Evolutionary conservation across 2,113 vertebrate genomes (phyloP), one percentile per base, ranked within the genome.

Genomic region (Sceloporus tristichus): DNA sequence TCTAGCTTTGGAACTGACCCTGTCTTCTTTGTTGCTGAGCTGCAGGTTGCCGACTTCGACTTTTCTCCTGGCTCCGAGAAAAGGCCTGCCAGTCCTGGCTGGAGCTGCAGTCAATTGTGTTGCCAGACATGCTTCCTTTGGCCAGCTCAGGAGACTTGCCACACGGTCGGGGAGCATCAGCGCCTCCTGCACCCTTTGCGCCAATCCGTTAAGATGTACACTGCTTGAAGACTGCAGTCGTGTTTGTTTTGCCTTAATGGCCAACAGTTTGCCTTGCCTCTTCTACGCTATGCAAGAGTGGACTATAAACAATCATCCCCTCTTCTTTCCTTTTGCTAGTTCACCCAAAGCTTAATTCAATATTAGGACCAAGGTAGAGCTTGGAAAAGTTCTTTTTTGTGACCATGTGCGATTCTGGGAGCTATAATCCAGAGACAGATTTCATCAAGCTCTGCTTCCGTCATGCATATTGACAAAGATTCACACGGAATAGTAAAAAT

Each of bases 11-110:
- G 86, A 86, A 91, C 1, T 38, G 0, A 25, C 83, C 23, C 92
- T 54, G 38, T 34, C 29, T 4, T 38, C 85, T 68, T 27, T 90
- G 4, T 90, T 93, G 5, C 34, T 87, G 66, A 13, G 90, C 87
- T 86, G 34, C 92, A 96, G 96, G 95, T 96, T 85, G 95, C 96
- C 82, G 96, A 97, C 91, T 97, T 96, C 70, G 96, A 97, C 93
- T 97, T 97, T 88, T 96, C 94, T 90, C 95, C 96, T 6, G 80
- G 94, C 56, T 94, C 95, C 87, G 94, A 96, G 80, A 94, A 92
- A 90, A 96, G 79, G 11, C 56, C 92, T 66, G 83, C 94, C 16
- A 89, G 87, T 23, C 71, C 88, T 0, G 76, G 87, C 75, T 86
- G 88, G 70, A 85, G 91, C 90, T 97, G 95, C 88, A 87, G 91